Evolutionary conservation across 2,113 vertebrate genomes (phyloP).

Genomic region (Petaurus breviceps): DNA sequence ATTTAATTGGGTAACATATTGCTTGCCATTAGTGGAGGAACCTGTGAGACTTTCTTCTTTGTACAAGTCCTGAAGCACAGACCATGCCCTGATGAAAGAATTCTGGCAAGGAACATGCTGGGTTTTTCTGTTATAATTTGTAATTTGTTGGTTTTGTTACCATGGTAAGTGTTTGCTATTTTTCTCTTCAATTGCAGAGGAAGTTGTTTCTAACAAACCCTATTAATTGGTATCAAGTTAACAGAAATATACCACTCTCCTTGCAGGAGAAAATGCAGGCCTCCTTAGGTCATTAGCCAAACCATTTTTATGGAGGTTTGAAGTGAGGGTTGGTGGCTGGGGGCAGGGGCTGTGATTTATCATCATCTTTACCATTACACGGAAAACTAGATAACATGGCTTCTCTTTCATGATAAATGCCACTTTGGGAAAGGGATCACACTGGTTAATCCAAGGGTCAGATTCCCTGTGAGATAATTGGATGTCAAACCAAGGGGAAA

Average conservation of each 20-base stretch:
- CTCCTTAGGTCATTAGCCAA: background rate
- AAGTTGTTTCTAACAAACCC: background rate
- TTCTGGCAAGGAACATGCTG: background rate
- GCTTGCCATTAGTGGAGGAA: background rate
- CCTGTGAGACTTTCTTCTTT: background rate
- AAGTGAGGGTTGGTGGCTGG: background rate
- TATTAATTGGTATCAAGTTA: background rate
- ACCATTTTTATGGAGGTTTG: background rate
- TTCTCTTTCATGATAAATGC: background rate
- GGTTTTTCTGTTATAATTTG: background rate
- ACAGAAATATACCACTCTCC: background rate
- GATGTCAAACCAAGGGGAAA: background rate
- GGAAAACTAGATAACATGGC: background rate
- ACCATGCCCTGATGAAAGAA: background rate
- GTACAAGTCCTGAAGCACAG: background rate
- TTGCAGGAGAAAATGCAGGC: background rate
- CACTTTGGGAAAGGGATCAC: background rate
- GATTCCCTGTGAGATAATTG: background rate
- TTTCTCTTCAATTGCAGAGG: background rate
- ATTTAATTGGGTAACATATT: background rate
- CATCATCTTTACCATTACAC: background rate
- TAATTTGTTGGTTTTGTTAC: background rate
- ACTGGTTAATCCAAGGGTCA: background rate
- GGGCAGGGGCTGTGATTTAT: background rate
- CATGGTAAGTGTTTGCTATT: conserved; percentile 15